phyloP scores from a whole-genome alignment of 1,140 invertebrate genomes.

The Prorops nasuta region DNA sequence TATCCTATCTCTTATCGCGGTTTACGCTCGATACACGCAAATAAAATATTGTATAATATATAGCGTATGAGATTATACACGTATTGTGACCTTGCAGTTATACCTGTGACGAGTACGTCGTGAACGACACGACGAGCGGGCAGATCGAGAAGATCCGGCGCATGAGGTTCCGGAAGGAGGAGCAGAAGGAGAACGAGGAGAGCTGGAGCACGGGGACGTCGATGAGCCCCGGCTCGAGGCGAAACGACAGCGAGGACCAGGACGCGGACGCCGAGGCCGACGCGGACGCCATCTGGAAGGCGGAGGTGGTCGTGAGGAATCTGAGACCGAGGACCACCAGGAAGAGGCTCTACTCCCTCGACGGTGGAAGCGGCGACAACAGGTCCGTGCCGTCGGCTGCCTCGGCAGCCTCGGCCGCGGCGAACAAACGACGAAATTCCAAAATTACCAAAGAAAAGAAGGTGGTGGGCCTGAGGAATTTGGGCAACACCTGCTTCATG shows the following conservation, averaged over 20 bases:
- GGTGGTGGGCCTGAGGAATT: constrained; percentile 76
- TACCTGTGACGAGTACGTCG: constrained; percentile 77
- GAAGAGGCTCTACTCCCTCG: constrained; percentile 62
- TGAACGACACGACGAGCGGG: constrained; percentile 68
- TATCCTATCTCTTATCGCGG: neutral
- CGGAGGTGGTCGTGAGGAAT: constrained; percentile 60
- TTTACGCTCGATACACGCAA: constrained; percentile 4
- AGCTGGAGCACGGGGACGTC: constrained; percentile 44
- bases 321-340: constrained; percentile 62
- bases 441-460: constrained; percentile 61
- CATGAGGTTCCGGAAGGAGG: constrained; percentile 41
- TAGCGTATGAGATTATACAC: too few relatives aligned
- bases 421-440: constrained; percentile 56
- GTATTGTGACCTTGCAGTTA: constrained; percentile 62
- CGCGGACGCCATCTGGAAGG: constrained; percentile 48
- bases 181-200: constrained; percentile 50
- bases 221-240: constrained; percentile 33
- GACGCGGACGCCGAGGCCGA: constrained; percentile 39
- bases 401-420: too few relatives aligned
- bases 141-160: constrained; percentile 65
- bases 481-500: constrained; percentile 90
- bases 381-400: constrained; percentile 42
- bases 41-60: too few relatives aligned
- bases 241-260: constrained; percentile 15
- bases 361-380: constrained; percentile 60